Evolutionary conservation across 2,797 vertebrate species (phyloP).

Genomic region (Myotis pilosus): DNA sequence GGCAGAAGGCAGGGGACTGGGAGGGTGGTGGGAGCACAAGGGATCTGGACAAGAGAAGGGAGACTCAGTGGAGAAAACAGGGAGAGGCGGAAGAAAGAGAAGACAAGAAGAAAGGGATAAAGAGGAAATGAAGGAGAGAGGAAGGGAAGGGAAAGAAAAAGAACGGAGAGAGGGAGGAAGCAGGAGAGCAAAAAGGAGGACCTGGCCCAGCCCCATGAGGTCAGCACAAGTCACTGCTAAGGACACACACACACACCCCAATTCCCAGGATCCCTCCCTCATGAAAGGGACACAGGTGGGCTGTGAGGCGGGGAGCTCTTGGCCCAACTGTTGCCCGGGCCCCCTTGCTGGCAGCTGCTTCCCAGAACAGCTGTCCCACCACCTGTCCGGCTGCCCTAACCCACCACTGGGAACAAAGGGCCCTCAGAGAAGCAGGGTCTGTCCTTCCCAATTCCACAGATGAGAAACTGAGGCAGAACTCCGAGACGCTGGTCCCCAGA

Average conservation of each 20-base stretch:
- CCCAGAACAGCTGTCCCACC: conserved; percentile 67
- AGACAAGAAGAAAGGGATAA: neutral
- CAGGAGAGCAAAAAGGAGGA: neutral
- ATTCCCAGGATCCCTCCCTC: neutral
- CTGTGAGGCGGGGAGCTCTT: conserved; percentile 25
- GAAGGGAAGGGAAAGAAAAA: too few relatives aligned
- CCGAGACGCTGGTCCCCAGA: neutral
- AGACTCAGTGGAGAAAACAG: neutral
- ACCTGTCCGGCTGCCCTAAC: conserved; percentile 59
- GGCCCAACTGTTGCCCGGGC: conserved; percentile 48
- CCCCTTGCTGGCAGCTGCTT: conserved; percentile 56
- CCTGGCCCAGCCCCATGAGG: neutral
- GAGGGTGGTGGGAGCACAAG: neutral
- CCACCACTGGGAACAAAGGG: conserved; percentile 64
- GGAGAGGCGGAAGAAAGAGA: neutral
- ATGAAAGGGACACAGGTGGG: conserved; percentile 65
- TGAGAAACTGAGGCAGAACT: conserved; percentile 20
- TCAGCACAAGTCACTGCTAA: neutral
- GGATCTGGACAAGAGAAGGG: neutral
- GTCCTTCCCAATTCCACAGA: neutral
- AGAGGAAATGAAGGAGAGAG: neutral
- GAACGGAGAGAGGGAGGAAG: neutral
- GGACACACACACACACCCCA: neutral
- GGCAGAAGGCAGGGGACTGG: neutral
- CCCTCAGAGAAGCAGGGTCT: conserved; percentile 43